Evolutionary conservation across 1,140 invertebrate species (phyloP), one percentile per base, ranked within the genome.

Genomic region (Cotesia typhae): DNA sequence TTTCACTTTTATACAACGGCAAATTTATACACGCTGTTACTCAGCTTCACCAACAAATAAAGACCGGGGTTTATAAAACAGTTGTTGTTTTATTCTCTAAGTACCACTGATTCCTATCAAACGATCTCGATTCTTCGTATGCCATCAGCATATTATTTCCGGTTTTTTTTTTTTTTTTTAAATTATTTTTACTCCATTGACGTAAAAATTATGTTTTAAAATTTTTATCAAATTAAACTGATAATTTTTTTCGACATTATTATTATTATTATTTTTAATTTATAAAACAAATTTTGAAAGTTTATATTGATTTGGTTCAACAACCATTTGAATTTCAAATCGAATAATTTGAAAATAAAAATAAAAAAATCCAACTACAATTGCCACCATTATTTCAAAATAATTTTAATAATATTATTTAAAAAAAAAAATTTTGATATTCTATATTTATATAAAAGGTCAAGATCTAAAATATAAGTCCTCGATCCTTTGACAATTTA

Each of bases 291-390:
- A 86, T 74, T 82, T 84, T 0, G 79, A 80, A 3, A 83, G 52
- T 64, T 83, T 85, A 61, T 77, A 83, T 10, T 80, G 78, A 1
- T 81, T 78, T 20, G 77, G 75, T 9, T 79, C 77, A n/a, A 85
- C 35, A 28, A 79, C 70, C 78, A 86, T 82, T 74, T 84, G 81
- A 12, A 84, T 5, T 55, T 85, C 80, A 6, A 86, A 69, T n/a
- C 82, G 74, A 9, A 85, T 69, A 38, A 84, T 57, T 68, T 84
- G 78, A 5, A 78, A 68, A 71, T 83, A 81, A 52, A 85, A 81
- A 66, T 84, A 85, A 4, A 82, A 75, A 59, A 83, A 85, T 0
- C 82, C 83, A 9, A 85, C 61, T 17, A 84, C 81, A 63, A 78
- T 77, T 4, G 80, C 81, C 38, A 85, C 75, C 85, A 87, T 86